These are phyloP conservation scores for Andrena bicolor DNA, from an alignment of 2,888 invertebrate species.

Conservation along the genomic window DNA sequence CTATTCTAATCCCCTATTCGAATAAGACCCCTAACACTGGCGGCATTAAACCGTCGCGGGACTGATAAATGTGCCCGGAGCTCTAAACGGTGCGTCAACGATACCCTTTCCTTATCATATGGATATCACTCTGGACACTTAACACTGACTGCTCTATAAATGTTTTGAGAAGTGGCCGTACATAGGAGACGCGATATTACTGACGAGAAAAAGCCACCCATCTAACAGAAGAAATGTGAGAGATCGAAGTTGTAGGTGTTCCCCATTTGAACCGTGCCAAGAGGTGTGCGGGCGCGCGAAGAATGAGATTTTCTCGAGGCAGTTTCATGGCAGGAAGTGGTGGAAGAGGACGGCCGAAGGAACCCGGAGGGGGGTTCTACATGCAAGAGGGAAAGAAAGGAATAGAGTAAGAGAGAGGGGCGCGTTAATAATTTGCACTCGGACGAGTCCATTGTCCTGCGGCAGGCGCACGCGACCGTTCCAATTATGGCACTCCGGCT, in stretches of 20 bases:
- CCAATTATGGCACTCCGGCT: constrained; percentile 82
- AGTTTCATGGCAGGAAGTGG: constrained; percentile 36
- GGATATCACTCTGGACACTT: no score
- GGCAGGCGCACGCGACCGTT: constrained; percentile 82
- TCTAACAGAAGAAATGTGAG: neutral
- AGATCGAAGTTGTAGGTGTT: neutral
- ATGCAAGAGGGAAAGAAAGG: constrained; percentile 18
- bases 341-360: constrained; percentile 29
- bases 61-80: no score
- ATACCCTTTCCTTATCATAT: no score
- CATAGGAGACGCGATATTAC: no score
- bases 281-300: constrained; percentile 11
- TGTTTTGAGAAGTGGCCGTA: neutral
- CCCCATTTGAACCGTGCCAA: neutral
- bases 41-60: no score
- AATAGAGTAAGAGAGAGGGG: constrained; percentile 66
- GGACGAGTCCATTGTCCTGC: constrained; percentile 83
- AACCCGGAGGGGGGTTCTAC: constrained; percentile 9
- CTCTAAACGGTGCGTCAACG: no score
- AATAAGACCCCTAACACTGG: no score
- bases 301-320: constrained; percentile 63
- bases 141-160: neutral
- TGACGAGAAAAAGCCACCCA: no score
- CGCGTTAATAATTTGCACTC: constrained; percentile 84
- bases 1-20: no score